These are phyloP conservation scores for Ibidorhyncha struthersii DNA, from an alignment of 2,113 vertebrate genomes.

Conservation along the genomic window DNA sequence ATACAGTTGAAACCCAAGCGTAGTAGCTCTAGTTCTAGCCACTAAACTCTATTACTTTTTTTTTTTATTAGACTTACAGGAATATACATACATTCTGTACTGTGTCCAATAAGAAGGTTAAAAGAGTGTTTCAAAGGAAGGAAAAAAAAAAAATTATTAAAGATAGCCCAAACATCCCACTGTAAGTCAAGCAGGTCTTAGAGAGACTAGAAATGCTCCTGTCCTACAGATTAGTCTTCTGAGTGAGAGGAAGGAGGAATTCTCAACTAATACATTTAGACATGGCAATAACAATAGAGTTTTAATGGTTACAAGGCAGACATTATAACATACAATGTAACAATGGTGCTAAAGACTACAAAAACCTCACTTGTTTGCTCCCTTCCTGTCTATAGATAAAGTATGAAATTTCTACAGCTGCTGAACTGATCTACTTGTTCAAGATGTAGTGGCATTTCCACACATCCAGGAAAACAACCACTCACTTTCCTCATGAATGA, in stretches of 20 bases:
- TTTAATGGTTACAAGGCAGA: not conserved
- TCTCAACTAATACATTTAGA: not conserved
- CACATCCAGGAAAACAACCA: not conserved
- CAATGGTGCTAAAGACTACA: not conserved
- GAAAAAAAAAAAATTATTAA: not conserved
- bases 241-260: not conserved
- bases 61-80: not conserved
- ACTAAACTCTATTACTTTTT: not conserved
- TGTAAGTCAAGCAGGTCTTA: not conserved
- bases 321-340: not conserved
- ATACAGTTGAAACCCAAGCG: not conserved
- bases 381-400: not conserved
- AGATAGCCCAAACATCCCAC: not conserved
- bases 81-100: not conserved
- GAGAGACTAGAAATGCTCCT: not conserved
- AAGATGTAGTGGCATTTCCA: not conserved
- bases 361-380: not conserved
- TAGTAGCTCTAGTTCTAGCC: not conserved
- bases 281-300: not conserved
- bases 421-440: not conserved
- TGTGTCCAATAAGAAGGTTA: not conserved
- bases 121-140: not conserved
- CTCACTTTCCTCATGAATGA: not conserved
- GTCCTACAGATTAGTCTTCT: not conserved
- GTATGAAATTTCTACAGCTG: not conserved